Conservation (phyloP, 2,888 invertebrate species). For the Thereva nobilitata region DNA sequence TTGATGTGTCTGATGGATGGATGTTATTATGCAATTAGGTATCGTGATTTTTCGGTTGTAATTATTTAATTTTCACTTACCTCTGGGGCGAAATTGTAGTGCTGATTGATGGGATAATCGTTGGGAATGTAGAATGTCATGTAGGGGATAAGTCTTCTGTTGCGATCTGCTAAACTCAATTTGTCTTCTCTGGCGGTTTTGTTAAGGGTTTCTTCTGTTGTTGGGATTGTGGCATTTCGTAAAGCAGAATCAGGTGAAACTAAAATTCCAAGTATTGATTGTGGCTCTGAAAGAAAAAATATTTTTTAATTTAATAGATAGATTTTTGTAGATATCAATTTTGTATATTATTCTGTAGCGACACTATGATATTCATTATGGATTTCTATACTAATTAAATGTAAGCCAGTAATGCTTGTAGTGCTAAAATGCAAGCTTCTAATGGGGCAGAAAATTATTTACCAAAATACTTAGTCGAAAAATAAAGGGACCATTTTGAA, state of each 20-base stretch:
- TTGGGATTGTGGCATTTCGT: constrained; percentile 41
- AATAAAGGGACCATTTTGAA: too few species aligned
- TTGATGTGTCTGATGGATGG: background rate
- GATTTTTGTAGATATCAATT: background rate
- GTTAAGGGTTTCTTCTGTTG: constrained; percentile 7
- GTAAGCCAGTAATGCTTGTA: too few species aligned
- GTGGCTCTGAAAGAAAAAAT: constrained; percentile 58
- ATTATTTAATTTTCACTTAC: constrained; percentile 9
- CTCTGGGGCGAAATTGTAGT: constrained; percentile 45
- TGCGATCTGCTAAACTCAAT: constrained; percentile 62
- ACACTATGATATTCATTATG: background rate
- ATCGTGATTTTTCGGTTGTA: background rate
- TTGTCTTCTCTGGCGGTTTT: constrained; percentile 38
- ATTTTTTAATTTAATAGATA: background rate
- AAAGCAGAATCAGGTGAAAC: constrained; percentile 55
- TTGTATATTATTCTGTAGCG: background rate
- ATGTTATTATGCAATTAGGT: background rate
- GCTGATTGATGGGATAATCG: constrained; percentile 60
- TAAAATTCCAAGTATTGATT: constrained; percentile 58
- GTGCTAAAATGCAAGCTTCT: too few species aligned
- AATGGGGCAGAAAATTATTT: too few species aligned
- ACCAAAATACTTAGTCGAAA: too few species aligned
- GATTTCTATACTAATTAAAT: too few species aligned
- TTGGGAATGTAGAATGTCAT: constrained; percentile 79
- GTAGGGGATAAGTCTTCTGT: constrained; percentile 78